Base-by-base conservation (phyloP, 1,140 invertebrate genomes). In the Drosophila setifemur region DNA sequence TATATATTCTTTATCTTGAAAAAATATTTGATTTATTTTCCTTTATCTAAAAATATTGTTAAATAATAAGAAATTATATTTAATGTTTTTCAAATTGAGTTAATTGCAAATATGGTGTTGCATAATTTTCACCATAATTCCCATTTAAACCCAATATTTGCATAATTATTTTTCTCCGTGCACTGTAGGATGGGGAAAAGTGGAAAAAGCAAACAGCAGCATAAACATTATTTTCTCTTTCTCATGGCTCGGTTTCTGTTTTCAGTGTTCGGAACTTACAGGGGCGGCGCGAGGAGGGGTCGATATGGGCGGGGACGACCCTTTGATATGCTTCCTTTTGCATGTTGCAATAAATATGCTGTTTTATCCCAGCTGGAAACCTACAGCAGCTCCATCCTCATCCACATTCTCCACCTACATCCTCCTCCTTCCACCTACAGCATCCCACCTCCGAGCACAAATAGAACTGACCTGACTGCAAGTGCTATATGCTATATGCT, bases 311-410 rank as follows among this genome's bases (percentile, higher is more conserved):
- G 47, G 61, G 18, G 49, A 39, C 19, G 55, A 66, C 50, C 60
- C 81, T 86, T 86, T 86, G 81, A 86, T 81, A 81, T 86, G 81
- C 67, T 81, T 73, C 68, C 71, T 76, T 66, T 86, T 86, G 81
- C 81, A 86, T 86, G 75, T 73, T 81, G 75, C 81, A 86, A 86
- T 86, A 86, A 86, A 86, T 86, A 86, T 86, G 82, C 81, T 86
- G 68, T 73, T 85, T 85, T 86, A 85, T 86, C 66, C 81, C 57
- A 71, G 42, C 55, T 60, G 45, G 53, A 44, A 48, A 16, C 61
- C 61, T 18, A 25, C 23, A 26, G 16, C 31, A 18, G 9, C 47
- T 52, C 37, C 26, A 58, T 7, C 18, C n/a, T n/a, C n/a, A n/a
- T n/a, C n/a, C n/a, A n/a, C n/a, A n/a, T n/a, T 49, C 19, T 14